These are phyloP conservation scores for Silvanus unidentatus DNA, from an alignment of 2,888 invertebrate species.

Conservation along the genomic window DNA sequence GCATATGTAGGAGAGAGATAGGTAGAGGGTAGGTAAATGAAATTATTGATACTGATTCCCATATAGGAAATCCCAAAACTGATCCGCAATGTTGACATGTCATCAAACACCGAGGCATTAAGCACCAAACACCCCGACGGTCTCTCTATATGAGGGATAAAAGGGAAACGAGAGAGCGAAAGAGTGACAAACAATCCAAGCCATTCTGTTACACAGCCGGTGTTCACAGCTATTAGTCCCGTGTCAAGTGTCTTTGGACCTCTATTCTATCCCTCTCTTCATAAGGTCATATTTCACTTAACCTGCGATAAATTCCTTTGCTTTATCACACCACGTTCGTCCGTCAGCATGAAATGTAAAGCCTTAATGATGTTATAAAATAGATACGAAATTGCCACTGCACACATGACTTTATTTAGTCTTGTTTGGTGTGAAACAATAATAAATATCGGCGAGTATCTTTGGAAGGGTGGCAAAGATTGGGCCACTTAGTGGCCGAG, in stretches of 20 bases:
- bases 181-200: too few relatives aligned
- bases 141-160: too few relatives aligned
- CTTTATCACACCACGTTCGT: conserved; percentile 32
- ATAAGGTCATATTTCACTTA: conserved; percentile 37
- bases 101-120: too few relatives aligned
- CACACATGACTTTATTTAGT: too few relatives aligned
- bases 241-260: conserved; percentile 35
- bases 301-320: conserved; percentile 39
- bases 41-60: conserved; percentile 26
- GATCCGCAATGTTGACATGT: too few relatives aligned
- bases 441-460: too few relatives aligned
- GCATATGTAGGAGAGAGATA: conserved; percentile 22
- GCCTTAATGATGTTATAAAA: conserved; percentile 40
- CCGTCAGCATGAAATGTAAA: conserved; percentile 24
- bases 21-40: conserved; percentile 28
- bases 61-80: too few relatives aligned
- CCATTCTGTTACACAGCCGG: conserved; percentile 12
- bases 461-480: too few relatives aligned
- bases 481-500: conserved; percentile 1
- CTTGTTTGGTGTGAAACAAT: too few relatives aligned
- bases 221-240: conserved; percentile 35
- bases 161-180: too few relatives aligned
- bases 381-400: conserved; percentile 29
- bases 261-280: conserved; percentile 23
- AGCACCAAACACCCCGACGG: too few relatives aligned